phyloP scores from a whole-genome alignment of 2,888 invertebrate species.

The Calliopum simillimum region DNA sequence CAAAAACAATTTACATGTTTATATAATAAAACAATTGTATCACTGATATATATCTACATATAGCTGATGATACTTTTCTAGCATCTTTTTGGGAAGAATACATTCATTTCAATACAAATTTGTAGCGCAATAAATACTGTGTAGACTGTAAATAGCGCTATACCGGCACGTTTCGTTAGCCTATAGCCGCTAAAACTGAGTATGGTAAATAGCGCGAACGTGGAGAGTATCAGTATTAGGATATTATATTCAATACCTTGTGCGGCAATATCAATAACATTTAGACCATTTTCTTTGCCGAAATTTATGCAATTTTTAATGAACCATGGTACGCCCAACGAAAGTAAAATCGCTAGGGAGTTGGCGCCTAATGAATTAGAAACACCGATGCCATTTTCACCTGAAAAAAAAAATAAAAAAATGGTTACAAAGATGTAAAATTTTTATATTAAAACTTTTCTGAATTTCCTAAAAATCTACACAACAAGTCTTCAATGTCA shows the following conservation, averaged over 20 bases:
- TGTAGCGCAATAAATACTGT: slow-evolving; percentile 79
- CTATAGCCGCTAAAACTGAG: slow-evolving; percentile 78
- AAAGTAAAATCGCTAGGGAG: slow-evolving; percentile 84
- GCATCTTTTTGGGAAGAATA: slow-evolving; percentile 70
- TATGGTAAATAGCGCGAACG: slow-evolving; percentile 76
- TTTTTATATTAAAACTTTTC: not conserved
- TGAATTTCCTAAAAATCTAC: not conserved
- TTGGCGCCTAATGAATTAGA: slow-evolving; percentile 90
- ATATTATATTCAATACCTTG: slow-evolving; percentile 86
- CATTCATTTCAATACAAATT: slow-evolving; percentile 81
- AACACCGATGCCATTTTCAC: slow-evolving; percentile 87
- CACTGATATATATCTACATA: not conserved
- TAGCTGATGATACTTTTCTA: not conserved
- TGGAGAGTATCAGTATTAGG: slow-evolving; percentile 80
- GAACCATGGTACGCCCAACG: slow-evolving; percentile 87
- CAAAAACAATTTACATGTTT: slow-evolving; percentile 24
- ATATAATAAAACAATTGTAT: not conserved
- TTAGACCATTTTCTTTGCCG: slow-evolving; percentile 59
- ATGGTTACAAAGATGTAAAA: not conserved
- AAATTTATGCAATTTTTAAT: slow-evolving; percentile 76
- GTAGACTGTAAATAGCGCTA: slow-evolving; percentile 76
- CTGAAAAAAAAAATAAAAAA: slow-evolving; percentile 66
- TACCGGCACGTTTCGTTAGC: slow-evolving; percentile 77
- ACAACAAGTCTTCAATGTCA: not conserved
- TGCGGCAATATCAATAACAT: slow-evolving; percentile 77